Evolutionary conservation across 1,140 invertebrate species (phyloP).

Genomic region (Drosophila novamexicana): DNA sequence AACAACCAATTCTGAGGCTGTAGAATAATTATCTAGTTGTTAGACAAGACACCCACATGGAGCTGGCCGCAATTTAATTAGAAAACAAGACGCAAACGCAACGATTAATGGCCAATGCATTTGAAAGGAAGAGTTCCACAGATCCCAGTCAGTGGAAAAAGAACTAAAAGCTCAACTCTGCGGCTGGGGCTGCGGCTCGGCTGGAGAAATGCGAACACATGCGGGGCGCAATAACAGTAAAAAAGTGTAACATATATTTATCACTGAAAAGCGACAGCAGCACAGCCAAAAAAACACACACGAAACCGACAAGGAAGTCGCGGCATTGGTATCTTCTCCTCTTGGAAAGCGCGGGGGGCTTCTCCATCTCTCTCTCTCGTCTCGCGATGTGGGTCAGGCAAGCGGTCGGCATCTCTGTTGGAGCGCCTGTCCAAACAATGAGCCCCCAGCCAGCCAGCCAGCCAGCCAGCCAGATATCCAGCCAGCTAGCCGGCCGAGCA

Average conservation of each 20-base stretch:
- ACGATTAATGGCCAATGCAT: conserved; percentile 55
- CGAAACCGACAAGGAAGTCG: conserved; percentile 24
- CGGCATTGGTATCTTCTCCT: conserved; percentile 5
- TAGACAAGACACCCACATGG: conserved; percentile 45
- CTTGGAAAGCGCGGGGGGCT: background rate
- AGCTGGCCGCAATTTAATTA: conserved; percentile 55
- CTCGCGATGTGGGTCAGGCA: conserved; percentile 44
- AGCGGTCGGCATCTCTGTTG: conserved; percentile 44
- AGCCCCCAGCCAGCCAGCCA: conserved; percentile 32
- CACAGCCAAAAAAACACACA: conserved; percentile 29
- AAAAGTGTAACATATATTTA: conserved; percentile 61
- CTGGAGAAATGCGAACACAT: conserved; percentile 43
- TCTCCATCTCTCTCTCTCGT: background rate
- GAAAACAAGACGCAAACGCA: conserved; percentile 46
- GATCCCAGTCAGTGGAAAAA: background rate
- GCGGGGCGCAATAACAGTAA: conserved; percentile 55
- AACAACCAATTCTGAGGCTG: conserved; percentile 31
- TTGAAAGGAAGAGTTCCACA: conserved; percentile 49
- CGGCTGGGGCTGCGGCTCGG: background rate
- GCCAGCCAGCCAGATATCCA: background rate
- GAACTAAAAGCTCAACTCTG: background rate
- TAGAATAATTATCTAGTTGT: conserved; percentile 45
- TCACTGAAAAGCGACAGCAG: conserved; percentile 54
- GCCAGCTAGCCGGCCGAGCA: background rate
- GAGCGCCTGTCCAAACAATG: conserved; percentile 54